Evolutionary conservation across 2,797 vertebrate genomes (phyloP).

Genomic region (Rhadinocentrus ornatus): DNA sequence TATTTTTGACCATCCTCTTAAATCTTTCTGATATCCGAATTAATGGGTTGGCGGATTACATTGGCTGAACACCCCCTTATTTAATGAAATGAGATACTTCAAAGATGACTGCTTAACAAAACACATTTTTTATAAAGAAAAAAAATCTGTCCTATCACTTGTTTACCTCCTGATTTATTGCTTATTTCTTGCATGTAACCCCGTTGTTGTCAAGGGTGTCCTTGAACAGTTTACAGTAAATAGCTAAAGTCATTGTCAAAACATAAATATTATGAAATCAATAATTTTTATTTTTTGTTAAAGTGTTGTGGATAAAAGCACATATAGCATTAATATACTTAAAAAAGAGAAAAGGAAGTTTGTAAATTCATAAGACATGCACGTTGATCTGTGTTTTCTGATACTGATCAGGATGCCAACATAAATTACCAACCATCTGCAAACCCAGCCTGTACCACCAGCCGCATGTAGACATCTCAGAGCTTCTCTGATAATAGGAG

Average conservation of each 20-base stretch:
- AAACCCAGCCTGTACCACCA: constrained; percentile 44
- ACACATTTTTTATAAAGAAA: not conserved
- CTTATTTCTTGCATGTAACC: not conserved
- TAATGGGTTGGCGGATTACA: no score
- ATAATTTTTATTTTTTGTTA: not conserved
- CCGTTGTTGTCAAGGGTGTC: no score
- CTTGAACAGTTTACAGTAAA: no score
- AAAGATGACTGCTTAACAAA: not conserved
- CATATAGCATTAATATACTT: not conserved
- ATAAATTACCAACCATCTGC: constrained; percentile 33
- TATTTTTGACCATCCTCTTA: not conserved
- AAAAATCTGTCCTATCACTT: no score
- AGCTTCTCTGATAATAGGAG: constrained; percentile 68
- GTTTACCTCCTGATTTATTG: not conserved
- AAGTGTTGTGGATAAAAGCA: not conserved
- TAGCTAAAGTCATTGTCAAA: not conserved
- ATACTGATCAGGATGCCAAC: constrained; percentile 25
- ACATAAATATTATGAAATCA: not conserved
- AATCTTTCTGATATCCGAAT: not conserved
- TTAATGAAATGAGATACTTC: not conserved
- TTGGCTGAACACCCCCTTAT: no score
- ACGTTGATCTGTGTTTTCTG: constrained; percentile 13
- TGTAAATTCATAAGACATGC: not conserved
- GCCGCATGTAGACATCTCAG: constrained; percentile 63
- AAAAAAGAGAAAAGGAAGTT: not conserved